Evolutionary conservation across 2,888 invertebrate genomes (phyloP).

Genomic region (Cabera pusaria): DNA sequence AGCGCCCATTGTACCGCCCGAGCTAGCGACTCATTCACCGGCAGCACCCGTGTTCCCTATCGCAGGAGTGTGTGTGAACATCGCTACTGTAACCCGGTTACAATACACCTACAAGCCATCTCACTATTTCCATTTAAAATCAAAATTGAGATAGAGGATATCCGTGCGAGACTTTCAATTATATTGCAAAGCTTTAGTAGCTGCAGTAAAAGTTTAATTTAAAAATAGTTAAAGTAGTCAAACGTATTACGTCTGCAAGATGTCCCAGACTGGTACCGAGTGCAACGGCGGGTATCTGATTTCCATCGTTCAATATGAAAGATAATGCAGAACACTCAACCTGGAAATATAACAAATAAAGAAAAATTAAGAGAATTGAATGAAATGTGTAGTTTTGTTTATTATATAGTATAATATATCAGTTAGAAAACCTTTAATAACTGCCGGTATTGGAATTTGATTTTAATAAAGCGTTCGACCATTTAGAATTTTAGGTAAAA

Average conservation of each 20-base stretch:
- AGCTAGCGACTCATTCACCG: constrained; percentile 79
- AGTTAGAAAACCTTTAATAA: too few relatives aligned
- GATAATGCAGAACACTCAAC: constrained; percentile 28
- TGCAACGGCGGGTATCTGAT: constrained; percentile 63
- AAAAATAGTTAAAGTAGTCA: constrained; percentile 3
- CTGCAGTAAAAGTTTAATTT: constrained; percentile 8
- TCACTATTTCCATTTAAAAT: constrained; percentile 7
- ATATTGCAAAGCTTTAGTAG: constrained; percentile 1
- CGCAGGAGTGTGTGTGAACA: constrained; percentile 26
- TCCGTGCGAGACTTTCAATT: constrained; percentile 4
- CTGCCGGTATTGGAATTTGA: too few relatives aligned
- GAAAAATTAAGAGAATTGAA: too few relatives aligned
- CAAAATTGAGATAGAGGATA: neutral
- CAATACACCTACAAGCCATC: neutral
- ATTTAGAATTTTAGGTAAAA: too few relatives aligned
- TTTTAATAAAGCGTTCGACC: too few relatives aligned
- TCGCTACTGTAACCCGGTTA: constrained; percentile 4
- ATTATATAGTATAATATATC: too few relatives aligned
- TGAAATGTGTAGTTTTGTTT: too few relatives aligned
- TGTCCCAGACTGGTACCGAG: constrained; percentile 71
- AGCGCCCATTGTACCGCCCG: constrained; percentile 87
- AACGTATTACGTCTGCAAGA: constrained; percentile 53
- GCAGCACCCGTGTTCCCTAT: constrained; percentile 65
- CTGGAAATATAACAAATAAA: too few relatives aligned
- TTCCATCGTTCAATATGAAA: constrained; percentile 60